Conservation (phyloP, 2,113 vertebrate genomes). For the Pterocles gutturalis region DNA sequence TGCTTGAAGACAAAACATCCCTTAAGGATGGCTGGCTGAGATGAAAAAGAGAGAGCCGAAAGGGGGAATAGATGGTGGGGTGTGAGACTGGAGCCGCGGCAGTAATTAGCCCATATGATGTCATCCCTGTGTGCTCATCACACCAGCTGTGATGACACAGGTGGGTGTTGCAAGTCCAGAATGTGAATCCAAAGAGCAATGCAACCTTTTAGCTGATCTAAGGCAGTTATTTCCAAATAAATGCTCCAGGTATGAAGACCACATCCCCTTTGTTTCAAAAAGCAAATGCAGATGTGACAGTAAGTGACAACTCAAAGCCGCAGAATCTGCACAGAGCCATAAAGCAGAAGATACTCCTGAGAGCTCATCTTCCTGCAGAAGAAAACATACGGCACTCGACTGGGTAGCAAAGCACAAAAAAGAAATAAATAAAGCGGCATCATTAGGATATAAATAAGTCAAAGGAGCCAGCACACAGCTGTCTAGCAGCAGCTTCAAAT, state of each 20-base stretch:
- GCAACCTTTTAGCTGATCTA: not conserved
- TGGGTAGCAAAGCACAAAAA: not conserved
- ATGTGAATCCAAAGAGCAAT: rapidly evolving
- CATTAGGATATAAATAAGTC: conserved; percentile 35
- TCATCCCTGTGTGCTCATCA: not conserved
- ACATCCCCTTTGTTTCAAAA: not conserved
- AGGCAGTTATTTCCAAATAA: not conserved
- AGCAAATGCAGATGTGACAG: not conserved
- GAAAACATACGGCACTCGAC: not conserved
- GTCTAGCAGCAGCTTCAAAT: conserved; percentile 26
- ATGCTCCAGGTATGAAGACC: not conserved
- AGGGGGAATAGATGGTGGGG: not conserved
- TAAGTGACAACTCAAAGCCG: not conserved
- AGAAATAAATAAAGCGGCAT: conserved; percentile 20
- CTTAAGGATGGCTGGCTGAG: not conserved
- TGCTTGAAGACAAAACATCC: not conserved
- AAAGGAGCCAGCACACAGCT: not conserved
- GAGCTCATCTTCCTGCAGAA: not conserved
- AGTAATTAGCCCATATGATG: not conserved
- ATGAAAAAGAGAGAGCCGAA: not conserved
- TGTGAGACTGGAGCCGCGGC: not conserved
- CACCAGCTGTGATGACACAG: not conserved
- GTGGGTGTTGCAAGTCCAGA: not conserved
- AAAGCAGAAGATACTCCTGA: not conserved
- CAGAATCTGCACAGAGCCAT: conserved; percentile 3